A percentile compares a stretch with the other conserved stretches of the same genome.
Conservation (phyloP, 2,797 vertebrate species). For the Anguilla megastoma region DNA sequence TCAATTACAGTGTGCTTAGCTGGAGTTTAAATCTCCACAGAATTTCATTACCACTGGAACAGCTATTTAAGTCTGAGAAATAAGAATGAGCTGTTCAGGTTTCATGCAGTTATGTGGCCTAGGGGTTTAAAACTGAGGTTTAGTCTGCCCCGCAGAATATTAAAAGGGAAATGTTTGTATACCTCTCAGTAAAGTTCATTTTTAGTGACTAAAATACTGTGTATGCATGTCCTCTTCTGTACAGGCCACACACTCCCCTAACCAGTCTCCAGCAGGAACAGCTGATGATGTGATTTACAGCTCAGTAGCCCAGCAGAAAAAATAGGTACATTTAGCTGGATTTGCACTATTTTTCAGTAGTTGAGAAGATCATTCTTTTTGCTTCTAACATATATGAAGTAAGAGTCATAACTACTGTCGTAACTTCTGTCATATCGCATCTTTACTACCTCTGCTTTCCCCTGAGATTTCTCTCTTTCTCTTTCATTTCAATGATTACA, state of each 20-base stretch:
- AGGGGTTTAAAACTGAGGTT: not conserved
- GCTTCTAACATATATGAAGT: too few species aligned
- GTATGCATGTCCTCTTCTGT: not conserved
- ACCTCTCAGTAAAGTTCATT: not conserved
- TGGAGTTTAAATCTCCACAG: too few species aligned
- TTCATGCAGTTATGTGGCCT: not conserved
- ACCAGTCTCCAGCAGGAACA: too few species aligned
- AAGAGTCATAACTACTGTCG: too few species aligned
- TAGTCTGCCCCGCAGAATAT: not conserved
- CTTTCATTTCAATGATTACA: not conserved
- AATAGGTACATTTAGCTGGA: not conserved
- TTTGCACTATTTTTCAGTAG: not conserved
- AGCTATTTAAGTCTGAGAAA: not conserved
- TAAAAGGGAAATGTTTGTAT: not conserved
- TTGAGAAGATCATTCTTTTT: too few species aligned
- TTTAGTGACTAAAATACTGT: not conserved
- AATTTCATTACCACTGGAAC: too few species aligned
- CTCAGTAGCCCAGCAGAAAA: not conserved
- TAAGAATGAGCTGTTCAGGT: not conserved
- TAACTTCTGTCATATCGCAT: not conserved
- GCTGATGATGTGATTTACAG: not conserved
- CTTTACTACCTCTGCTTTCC: not conserved
- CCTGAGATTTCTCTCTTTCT: not conserved
- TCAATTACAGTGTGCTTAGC: too few species aligned
- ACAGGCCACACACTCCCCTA: too few species aligned